Evolutionary conservation across 2,113 vertebrate genomes (phyloP).

Genomic region (Oreocharis arfaki): DNA sequence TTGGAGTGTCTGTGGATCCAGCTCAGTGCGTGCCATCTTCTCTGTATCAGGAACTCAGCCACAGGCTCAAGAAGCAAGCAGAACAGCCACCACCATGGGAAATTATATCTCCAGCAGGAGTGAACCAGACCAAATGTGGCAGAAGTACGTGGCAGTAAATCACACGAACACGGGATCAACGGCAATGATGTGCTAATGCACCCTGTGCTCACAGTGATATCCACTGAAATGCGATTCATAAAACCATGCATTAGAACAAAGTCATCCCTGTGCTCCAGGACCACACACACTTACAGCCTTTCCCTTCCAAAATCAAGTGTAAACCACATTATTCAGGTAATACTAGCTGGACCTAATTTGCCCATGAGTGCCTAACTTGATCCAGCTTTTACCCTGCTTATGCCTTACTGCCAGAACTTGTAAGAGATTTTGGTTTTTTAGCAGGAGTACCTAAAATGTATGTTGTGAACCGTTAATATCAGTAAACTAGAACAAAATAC

Average conservation of each 20-base stretch:
- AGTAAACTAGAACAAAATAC: not conserved
- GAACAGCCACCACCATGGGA: not conserved
- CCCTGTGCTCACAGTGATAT: not conserved
- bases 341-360: not conserved
- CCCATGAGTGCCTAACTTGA: not conserved
- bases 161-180: not conserved
- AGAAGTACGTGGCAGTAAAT: not conserved
- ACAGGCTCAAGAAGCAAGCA: not conserved
- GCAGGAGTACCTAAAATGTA: not conserved
- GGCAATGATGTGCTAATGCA: constrained; percentile 1
- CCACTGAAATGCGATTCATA: not conserved
- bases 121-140: not conserved
- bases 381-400: not conserved
- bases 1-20: not conserved
- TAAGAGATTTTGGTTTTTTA: not conserved
- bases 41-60: not conserved
- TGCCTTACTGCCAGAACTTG: not conserved
- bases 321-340: not conserved
- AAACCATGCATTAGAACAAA: not conserved
- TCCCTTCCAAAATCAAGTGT: not conserved
- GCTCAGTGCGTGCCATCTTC: not conserved
- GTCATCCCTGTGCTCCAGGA: not conserved
- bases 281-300: not conserved
- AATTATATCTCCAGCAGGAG: not conserved
- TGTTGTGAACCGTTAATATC: not conserved